phyloP scores from a whole-genome alignment of 2,888 invertebrate species.

The Podotricha telesiphe region DNA sequence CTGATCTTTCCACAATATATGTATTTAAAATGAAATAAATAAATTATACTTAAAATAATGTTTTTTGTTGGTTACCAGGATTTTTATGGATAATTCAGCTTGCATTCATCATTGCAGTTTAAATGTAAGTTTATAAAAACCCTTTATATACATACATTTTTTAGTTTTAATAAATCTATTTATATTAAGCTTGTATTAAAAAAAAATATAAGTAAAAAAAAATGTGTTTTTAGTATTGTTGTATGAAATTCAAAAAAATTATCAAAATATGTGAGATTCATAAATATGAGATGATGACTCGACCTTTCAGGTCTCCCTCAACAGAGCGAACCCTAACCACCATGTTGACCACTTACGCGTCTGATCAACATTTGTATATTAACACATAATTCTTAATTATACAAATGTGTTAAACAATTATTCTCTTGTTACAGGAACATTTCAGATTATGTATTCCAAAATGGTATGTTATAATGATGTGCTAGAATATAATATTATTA shows the following conservation, averaged over 20 bases:
- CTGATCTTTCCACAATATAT: slow-evolving; percentile 36
- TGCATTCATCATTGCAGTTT: too few relatives aligned
- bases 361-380: slow-evolving; percentile 38
- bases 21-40: not conserved
- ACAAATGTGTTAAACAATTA: not conserved
- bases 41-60: not conserved
- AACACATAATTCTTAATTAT: slow-evolving; percentile 1
- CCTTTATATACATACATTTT: too few relatives aligned
- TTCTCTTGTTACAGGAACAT: not conserved
- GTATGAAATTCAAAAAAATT: too few relatives aligned
- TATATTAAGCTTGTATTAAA: too few relatives aligned
- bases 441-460: not conserved
- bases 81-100: not conserved
- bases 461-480: not conserved
- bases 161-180: too few relatives aligned
- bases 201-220: too few relatives aligned
- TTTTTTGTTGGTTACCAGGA: not conserved
- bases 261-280: not conserved
- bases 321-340: slow-evolving; percentile 73
- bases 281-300: slow-evolving; percentile 59
- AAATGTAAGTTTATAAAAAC: too few relatives aligned
- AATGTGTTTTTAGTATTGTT: too few relatives aligned
- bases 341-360: slow-evolving; percentile 56
- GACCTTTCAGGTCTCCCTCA: slow-evolving; percentile 80
- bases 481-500: too few relatives aligned